Evolutionary conservation across 2,888 invertebrate genomes (phyloP).

Genomic region (Troides helena): DNA sequence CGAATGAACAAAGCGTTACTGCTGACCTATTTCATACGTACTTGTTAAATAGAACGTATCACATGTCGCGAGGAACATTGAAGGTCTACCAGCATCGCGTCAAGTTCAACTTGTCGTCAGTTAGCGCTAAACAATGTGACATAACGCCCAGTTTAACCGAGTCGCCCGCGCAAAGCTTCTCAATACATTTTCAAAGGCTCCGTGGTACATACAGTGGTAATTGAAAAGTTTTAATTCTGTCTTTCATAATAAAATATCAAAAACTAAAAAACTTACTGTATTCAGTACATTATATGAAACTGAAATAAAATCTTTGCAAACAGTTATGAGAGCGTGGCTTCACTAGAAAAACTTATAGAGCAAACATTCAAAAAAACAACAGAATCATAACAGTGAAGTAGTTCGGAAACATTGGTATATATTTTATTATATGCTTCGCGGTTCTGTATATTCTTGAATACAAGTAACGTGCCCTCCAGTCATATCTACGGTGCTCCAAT

Average conservation of each 20-base stretch:
- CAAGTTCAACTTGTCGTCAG: constrained; percentile 67
- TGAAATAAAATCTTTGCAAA: too few relatives aligned
- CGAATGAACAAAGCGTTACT: neutral
- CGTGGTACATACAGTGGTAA: neutral
- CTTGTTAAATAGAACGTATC: constrained; percentile 26
- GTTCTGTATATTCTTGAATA: neutral
- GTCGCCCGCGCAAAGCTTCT: constrained; percentile 50
- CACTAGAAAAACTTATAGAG: neutral
- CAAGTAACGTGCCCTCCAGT: neutral
- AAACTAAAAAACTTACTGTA: too few relatives aligned
- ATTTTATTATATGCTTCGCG: too few relatives aligned
- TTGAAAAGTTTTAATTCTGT: too few relatives aligned
- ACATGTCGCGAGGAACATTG: constrained; percentile 28
- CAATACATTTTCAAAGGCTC: constrained; percentile 24
- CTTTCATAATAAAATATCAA: too few relatives aligned
- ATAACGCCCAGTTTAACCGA: constrained; percentile 54
- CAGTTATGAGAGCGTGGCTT: neutral
- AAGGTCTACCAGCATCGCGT: constrained; percentile 44
- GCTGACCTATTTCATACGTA: constrained; percentile 7
- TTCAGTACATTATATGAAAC: too few relatives aligned
- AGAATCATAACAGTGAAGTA: too few relatives aligned
- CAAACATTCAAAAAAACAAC: neutral
- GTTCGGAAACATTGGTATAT: neutral
- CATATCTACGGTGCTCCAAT: neutral
- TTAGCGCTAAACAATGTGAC: constrained; percentile 63